A percentile compares a stretch with the other conserved stretches of the same genome.
Conservation (phyloP, 2,797 vertebrate species). For the Halcyon smyrnensis region DNA sequence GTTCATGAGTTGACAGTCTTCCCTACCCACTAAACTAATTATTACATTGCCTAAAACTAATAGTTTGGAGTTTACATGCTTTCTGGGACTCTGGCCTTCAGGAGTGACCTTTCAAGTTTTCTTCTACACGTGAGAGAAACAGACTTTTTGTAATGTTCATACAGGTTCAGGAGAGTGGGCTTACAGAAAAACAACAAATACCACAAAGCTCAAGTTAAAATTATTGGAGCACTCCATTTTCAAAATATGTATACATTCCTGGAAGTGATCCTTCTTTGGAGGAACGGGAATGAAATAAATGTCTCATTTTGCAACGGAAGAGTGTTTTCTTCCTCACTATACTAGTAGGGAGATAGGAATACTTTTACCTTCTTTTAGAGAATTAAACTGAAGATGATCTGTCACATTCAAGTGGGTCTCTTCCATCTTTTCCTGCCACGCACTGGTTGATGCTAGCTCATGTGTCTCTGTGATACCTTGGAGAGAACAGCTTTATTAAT, state of each 20-base stretch:
- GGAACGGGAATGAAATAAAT: neutral
- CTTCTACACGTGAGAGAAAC: neutral
- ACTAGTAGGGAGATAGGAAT: neutral
- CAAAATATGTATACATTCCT: neutral
- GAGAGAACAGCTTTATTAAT: slow-evolving; percentile 19
- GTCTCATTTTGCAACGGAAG: neutral
- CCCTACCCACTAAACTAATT: neutral
- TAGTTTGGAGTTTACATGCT: neutral
- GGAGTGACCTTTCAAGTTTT: neutral
- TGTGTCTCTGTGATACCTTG: neutral
- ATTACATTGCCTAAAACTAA: neutral
- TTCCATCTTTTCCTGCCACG: neutral
- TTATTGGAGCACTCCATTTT: neutral
- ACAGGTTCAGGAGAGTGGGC: neutral
- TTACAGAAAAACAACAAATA: neutral
- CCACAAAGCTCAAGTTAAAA: neutral
- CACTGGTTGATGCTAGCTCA: neutral
- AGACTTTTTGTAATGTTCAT: neutral
- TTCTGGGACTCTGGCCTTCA: neutral
- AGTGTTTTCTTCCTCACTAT: neutral
- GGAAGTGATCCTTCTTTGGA: neutral
- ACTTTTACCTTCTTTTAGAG: neutral
- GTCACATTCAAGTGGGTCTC: neutral
- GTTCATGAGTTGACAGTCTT: neutral
- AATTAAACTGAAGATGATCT: neutral